These are phyloP conservation scores for Belonocnema kinseyi DNA, from an alignment of 1,140 invertebrate genomes.

Conservation along the genomic window DNA sequence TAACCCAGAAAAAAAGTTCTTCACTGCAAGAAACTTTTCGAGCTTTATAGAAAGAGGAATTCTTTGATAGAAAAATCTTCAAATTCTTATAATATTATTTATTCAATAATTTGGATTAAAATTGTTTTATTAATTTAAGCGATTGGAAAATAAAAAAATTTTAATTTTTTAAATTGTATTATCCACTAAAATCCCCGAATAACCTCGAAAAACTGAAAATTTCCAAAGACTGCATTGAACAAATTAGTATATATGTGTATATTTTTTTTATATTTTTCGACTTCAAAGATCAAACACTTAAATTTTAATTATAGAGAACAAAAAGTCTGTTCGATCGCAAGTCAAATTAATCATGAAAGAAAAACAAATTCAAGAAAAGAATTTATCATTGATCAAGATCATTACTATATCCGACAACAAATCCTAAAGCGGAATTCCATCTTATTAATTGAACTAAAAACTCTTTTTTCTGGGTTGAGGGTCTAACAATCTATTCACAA, in stretches of 20 bases:
- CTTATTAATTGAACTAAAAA: neutral
- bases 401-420: constrained; percentile 6
- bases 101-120: neutral
- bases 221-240: neutral
- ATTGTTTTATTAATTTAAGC: neutral
- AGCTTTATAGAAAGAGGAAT: neutral
- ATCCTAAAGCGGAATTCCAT: neutral
- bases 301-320: constrained; percentile 16
- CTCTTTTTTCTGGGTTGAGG: neutral
- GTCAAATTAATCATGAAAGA: constrained; percentile 26
- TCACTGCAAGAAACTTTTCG: neutral
- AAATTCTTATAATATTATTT: no score
- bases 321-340: constrained; percentile 17
- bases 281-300: constrained; percentile 9
- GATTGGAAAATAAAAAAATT: neutral
- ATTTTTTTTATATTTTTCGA: neutral
- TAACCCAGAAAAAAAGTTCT: neutral
- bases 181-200: neutral
- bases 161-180: no score
- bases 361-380: neutral
- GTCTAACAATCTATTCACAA: constrained; percentile 2
- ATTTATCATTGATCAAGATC: constrained; percentile 11
- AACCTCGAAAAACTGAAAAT: neutral
- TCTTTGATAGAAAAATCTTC: no score
- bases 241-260: neutral